Base-by-base conservation (phyloP, 2,797 vertebrate genomes). In the Sebastes hopkinsi region DNA sequence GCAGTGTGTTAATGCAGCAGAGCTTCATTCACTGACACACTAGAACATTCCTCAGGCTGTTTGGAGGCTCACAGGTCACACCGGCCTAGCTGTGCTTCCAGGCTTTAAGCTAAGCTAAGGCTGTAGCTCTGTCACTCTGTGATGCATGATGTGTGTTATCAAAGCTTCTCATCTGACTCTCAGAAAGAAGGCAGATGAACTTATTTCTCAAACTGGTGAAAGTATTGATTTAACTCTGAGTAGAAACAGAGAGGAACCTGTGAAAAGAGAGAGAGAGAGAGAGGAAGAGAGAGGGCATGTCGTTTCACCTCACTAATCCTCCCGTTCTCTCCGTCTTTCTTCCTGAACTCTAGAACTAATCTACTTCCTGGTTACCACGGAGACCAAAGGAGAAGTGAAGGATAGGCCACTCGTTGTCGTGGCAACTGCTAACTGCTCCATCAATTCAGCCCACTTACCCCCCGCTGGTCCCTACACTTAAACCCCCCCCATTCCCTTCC, bases 11-110 rank as follows among this genome's bases (percentile, higher is more conserved):
- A 94, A 94, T 79, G 81, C 84, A 80, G 79, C 70, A 52, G 8
- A 80, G 74, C 83, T 85, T 80, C 88, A 92, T 95, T 95, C 90
- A 88, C 93, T 92, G 81, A 87, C 90, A 95, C 92, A 95, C 92
- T 79, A 78, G 36, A 92, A 94, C 86, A 93, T 93, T 93, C 91
- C 89, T 46, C 78, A 70, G 65, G 71, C 73, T 81, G 67, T 67
- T 82, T 88, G 79, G 55, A n/a, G 80, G 62, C 71, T 74, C 68
- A 22, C 38, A 16, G 61, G 71, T 69, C 80, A 32, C 18, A 46
- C 32, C 7, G 27, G 12, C 12, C 36, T 38, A 13, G 36, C 36
- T 38, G 36, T 38, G 36, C 36, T 38, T 38, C 12, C 36, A 38
- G 36, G 5, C 36, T 38, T 38, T 38, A 38, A 14, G 12, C 36